Evolutionary conservation across 2,888 invertebrate genomes (phyloP), one percentile per base, ranked within the genome.

Genomic region (Bombylius discolor): DNA sequence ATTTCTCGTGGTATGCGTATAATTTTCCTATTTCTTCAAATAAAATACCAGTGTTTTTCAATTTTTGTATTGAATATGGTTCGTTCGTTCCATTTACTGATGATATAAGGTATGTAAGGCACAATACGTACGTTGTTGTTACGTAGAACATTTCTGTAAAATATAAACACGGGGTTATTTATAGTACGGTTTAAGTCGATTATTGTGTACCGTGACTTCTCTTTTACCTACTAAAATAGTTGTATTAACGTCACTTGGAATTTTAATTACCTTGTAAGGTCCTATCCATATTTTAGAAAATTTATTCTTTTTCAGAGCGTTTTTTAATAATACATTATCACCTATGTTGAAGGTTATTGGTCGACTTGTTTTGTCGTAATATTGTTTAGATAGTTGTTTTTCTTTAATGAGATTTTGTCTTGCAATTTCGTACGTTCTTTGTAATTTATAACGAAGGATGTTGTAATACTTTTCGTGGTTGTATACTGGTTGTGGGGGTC

Each of bases 391-490:
- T 23, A 1, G 5, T 46, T 53, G 23, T 13, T 58, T 55, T 5
- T 36, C 46, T 1, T 12, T 13, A 12, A 53, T 11, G 1, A 42
- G 42, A 11, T 58, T 58, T 46, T 58, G 23, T 31, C 34, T 3
- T 13, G 56, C 53, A 5, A 51, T n/a, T 14, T 47, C 47, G 42
- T 58, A 52, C 1, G 51, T 13, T 34, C 52, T 53, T 36, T 51
- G 51, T 11, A 51, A 34, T 34, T 42, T 42, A 51, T 51, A 51
- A 5, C 23, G 23, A 3, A 51, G 14, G 1, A 36, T 5, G 8
- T 52, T 44, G 13, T 52, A 45, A 13, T 52, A 52, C 32, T 23
- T 45, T 4, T 45, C 56, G 12, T 42, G 36, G 11, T 58, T 54
- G n/a, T 56, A 58, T 8, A 52, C 5, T 1, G 45, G 51, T 12